Conservation (phyloP, 2,888 invertebrate species). For the Pseudococcus longispinus region DNA sequence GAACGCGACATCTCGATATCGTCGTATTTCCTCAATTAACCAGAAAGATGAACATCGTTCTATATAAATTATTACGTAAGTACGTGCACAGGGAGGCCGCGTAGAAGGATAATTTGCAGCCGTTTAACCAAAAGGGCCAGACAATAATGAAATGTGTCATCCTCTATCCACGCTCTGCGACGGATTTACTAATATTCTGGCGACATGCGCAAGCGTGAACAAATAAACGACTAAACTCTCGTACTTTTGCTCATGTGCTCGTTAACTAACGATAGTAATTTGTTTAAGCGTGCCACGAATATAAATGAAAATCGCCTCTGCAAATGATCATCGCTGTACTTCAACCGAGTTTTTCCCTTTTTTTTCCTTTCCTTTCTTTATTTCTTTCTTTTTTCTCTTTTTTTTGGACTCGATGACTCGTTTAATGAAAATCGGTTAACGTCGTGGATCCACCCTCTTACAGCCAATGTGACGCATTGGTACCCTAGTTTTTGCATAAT, state of each 20-base stretch:
- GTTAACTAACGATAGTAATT: constrained; percentile 32
- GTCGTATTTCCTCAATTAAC: constrained; percentile 26
- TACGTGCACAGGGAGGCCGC: constrained; percentile 12
- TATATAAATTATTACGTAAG: constrained; percentile 24
- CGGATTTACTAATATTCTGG: background rate
- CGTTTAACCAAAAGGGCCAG: constrained; percentile 35
- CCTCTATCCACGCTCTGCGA: background rate
- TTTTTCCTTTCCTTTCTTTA: background rate
- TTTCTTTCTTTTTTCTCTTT: background rate
- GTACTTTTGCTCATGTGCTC: constrained; percentile 1
- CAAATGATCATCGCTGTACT: background rate
- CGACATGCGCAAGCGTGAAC: constrained; percentile 26
- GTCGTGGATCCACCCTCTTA: background rate
- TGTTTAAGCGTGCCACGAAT: constrained; percentile 21
- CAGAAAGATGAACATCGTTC: background rate
- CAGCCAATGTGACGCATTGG: background rate
- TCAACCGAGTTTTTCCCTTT: background rate
- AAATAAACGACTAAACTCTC: background rate
- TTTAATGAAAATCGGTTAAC: background rate
- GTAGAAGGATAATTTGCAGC: constrained; percentile 25
- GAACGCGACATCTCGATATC: background rate
- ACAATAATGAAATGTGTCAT: constrained; percentile 35
- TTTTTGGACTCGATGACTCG: background rate
- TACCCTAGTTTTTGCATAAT: background rate
- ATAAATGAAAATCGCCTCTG: constrained; percentile 18